phyloP scores from a whole-genome alignment of 1,140 invertebrate genomes.

The Drosophila subpulchrella region DNA sequence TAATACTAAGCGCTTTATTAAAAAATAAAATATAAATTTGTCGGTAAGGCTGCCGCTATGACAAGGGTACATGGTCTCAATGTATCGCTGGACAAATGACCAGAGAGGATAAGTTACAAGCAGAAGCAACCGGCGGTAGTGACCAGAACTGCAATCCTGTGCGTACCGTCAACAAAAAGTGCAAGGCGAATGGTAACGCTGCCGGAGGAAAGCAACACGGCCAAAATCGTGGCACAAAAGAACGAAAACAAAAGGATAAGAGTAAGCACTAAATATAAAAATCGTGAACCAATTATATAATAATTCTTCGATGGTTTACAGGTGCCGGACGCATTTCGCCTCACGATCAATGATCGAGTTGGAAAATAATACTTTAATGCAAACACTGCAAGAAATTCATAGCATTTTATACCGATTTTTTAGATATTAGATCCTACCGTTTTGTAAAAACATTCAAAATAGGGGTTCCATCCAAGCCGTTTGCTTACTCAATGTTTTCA shows the following conservation, averaged over 20 bases:
- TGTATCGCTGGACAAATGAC: conserved; percentile 88
- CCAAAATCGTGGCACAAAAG: conserved; percentile 47
- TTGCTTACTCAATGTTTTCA: background rate
- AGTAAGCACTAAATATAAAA: conserved; percentile 30
- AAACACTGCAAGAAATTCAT: conserved; percentile 14
- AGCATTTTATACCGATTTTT: conserved; percentile 34
- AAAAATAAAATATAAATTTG: background rate
- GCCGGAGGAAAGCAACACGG: conserved; percentile 27
- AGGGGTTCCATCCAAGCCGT: conserved; percentile 20
- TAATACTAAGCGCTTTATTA: background rate
- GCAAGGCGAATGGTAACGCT: conserved; percentile 85
- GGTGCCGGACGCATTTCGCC: conserved; percentile 44
- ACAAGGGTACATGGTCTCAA: conserved; percentile 92
- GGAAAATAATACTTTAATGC: conserved; percentile 8
- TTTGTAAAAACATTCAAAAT: conserved; percentile 48
- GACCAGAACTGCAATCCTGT: conserved; percentile 87
- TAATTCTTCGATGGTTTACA: conserved; percentile 9
- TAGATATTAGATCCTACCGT: conserved; percentile 26
- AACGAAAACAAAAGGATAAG: conserved; percentile 82
- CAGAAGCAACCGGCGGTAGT: conserved; percentile 85
- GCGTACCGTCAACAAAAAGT: conserved; percentile 86
- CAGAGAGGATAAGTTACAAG: conserved; percentile 89
- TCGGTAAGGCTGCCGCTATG: conserved; percentile 89
- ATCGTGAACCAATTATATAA: background rate
- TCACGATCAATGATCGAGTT: conserved; percentile 13